These are phyloP conservation scores for Sebastes vulpes DNA, from an alignment of 2,797 vertebrate species.

Conservation along the genomic window DNA sequence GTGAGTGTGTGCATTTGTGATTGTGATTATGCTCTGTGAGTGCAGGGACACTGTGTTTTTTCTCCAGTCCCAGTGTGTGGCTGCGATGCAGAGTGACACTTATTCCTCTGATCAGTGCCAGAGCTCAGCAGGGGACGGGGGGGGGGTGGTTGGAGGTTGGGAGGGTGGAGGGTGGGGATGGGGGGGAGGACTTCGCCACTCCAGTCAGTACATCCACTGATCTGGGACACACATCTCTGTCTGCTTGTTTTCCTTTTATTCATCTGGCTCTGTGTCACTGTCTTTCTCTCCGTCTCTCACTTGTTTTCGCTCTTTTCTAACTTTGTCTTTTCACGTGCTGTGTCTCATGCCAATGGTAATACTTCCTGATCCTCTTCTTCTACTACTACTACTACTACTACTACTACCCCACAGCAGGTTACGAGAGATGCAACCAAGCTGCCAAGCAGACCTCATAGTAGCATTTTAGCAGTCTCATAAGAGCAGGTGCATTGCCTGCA, in stretches of 20 bases:
- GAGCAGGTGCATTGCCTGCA: constrained; percentile 25
- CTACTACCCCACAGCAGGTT: background rate
- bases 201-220: constrained; percentile 51
- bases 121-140: constrained; percentile 48
- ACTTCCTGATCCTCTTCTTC: background rate
- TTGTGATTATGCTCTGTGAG: constrained; percentile 48
- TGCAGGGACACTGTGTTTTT: constrained; percentile 55
- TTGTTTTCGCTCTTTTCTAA: background rate
- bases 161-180: background rate
- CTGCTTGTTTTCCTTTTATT: constrained; percentile 42
- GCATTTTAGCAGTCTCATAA: background rate
- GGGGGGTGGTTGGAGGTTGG: constrained; percentile 12
- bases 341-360: background rate
- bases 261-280: constrained; percentile 10
- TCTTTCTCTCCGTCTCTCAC: background rate
- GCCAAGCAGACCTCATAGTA: background rate
- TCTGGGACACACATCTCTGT: constrained; percentile 62
- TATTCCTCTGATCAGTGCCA: constrained; percentile 69
- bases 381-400: background rate
- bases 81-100: constrained; percentile 47
- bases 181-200: background rate
- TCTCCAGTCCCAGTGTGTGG: constrained; percentile 53
- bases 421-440: background rate
- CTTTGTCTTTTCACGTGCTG: background rate
- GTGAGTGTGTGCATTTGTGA: constrained; percentile 24